Evolutionary conservation across 1,140 invertebrate species (phyloP), one percentile per base, ranked within the genome.

Genomic region (Ruditapes philippinarum): DNA sequence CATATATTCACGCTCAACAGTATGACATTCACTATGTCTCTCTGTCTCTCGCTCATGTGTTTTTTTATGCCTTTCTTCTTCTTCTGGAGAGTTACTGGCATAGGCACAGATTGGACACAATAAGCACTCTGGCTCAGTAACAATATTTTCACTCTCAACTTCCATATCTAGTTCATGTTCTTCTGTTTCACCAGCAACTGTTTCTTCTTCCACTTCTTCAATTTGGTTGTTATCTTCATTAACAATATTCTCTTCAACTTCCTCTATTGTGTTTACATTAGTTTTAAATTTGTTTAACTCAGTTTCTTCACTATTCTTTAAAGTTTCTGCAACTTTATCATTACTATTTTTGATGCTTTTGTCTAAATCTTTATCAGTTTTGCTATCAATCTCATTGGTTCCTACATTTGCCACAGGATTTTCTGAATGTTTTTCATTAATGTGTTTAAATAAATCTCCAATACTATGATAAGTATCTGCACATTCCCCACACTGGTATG

Each of bases 361-460:
- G n/a, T n/a, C n/a, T n/a, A n/a, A n/a, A n/a, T n/a, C n/a, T n/a
- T n/a, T n/a, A n/a, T n/a, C n/a, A n/a, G n/a, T 60, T 60, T 60
- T 60, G 28, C 25, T 28, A n/a, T n/a, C n/a, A n/a, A n/a, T 60
- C n/a, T 60, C n/a, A 19, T 19, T 28, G 7, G 28, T 5, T 28
- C 19, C 25, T 60, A 5, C 57, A 60, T 19, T 9, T 5, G 19
- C 5, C 14, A 40, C 19, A 3, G 38, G 38, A 40, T 38, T 12
- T 42, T 73, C 38, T 19, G 5, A 45, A 68, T 82, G 57, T 12
- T 45, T 68, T 38, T 68, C 33, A 33, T 14, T 0, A 31, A 73
- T 84, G 38, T 84, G 82, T 54, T 84, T 70, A 31, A 74, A 28
- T 54, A 84, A 51, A 14, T 84, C 82, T 4, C 40, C 51, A 42